phyloP scores from a whole-genome alignment of 1,140 invertebrate species.

The Drosophila obscura region DNA sequence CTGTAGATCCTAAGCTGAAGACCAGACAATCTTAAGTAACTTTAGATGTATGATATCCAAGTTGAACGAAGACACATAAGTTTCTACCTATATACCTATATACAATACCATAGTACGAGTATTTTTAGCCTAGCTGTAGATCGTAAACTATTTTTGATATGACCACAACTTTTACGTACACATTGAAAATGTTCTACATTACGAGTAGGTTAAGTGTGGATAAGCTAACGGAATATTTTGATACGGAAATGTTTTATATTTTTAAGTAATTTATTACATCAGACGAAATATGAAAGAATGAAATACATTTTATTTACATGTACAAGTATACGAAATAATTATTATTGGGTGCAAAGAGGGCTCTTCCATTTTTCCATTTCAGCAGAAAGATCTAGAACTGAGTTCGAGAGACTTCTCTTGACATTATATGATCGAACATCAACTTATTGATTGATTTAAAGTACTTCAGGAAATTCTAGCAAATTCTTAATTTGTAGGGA shows the following conservation, averaged over 20 bases:
- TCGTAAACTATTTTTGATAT: conserved; percentile 69
- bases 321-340: neutral
- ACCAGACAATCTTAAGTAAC: conserved; percentile 49
- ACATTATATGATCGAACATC: no score
- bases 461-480: no score
- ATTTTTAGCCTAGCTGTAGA: conserved; percentile 66
- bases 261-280: conserved; percentile 78
- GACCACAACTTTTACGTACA: conserved; percentile 50
- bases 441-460: no score
- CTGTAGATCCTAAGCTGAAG: conserved; percentile 63
- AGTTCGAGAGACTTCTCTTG: neutral
- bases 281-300: conserved; percentile 27
- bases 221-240: conserved; percentile 61
- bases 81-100: conserved; percentile 20
- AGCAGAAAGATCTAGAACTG: neutral
- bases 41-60: conserved; percentile 19
- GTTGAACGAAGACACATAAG: conserved; percentile 14
- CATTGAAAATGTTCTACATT: conserved; percentile 73
- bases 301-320: conserved; percentile 73
- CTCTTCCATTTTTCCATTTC: neutral
- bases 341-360: neutral
- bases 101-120: conserved; percentile 51
- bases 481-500: no score
- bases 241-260: conserved; percentile 80
- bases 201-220: conserved; percentile 18